Evolutionary conservation across 1,140 invertebrate species (phyloP).

Genomic region (Maconellicoccus hirsutus): DNA sequence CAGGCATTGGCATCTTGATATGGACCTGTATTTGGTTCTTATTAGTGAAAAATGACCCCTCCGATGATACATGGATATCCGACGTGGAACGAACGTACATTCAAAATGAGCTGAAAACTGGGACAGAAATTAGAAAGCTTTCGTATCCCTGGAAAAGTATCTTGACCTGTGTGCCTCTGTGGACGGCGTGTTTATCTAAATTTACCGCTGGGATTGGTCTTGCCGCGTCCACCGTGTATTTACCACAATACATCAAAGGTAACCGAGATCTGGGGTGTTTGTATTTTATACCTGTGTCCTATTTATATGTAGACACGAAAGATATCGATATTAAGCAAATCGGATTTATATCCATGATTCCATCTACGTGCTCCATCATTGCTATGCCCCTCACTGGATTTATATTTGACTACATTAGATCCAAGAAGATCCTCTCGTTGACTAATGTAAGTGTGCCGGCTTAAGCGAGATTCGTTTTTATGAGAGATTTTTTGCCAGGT

Average conservation of each 20-base stretch:
- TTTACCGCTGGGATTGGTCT: not conserved
- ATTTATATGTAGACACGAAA: not conserved
- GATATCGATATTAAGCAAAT: not conserved
- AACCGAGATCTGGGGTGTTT: too few relatives aligned
- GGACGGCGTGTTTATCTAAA: not conserved
- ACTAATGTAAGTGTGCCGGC: not conserved
- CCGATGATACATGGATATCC: conserved; percentile 59
- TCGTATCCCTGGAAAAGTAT: not conserved
- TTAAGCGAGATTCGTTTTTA: too few relatives aligned
- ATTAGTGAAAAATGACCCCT: conserved; percentile 61
- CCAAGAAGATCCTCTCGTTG: not conserved
- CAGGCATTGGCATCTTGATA: conserved; percentile 49
- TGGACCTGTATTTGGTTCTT: conserved; percentile 59
- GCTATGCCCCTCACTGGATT: not conserved
- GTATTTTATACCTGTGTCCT: too few relatives aligned
- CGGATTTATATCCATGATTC: not conserved
- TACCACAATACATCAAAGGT: not conserved
- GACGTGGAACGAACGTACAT: conserved; percentile 66
- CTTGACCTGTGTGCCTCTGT: not conserved
- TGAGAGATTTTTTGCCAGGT: too few relatives aligned
- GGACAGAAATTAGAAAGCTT: not conserved
- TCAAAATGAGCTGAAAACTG: conserved; percentile 34
- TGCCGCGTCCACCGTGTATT: not conserved
- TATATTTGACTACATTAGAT: not conserved
- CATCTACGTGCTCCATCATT: not conserved